Evolutionary conservation across 2,113 vertebrate genomes (phyloP).

Genomic region (Phoenicopterus ruber): DNA sequence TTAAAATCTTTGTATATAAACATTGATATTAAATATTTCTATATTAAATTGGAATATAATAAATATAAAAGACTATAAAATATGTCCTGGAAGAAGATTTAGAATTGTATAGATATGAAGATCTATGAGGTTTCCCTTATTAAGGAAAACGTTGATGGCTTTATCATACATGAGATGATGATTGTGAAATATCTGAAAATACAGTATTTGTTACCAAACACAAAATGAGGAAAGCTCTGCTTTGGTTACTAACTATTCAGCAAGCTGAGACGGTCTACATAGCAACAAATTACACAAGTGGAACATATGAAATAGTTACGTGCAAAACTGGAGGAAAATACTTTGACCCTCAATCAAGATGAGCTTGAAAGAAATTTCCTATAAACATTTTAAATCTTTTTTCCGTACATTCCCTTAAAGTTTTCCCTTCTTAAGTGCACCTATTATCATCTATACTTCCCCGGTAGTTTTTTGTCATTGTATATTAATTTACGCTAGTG

Average conservation of each 20-base stretch:
- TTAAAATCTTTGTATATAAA: not conserved
- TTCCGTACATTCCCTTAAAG: not conserved
- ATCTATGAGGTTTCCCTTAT: not conserved
- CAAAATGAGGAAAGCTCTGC: not conserved
- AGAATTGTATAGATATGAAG: not conserved
- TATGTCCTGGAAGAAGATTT: not conserved
- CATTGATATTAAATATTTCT: not conserved
- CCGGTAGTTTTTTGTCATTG: not conserved
- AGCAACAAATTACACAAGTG: not conserved
- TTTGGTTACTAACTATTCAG: not conserved
- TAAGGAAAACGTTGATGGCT: not conserved
- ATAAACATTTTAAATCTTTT: not conserved
- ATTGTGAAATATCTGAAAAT: not conserved
- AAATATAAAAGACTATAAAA: not conserved
- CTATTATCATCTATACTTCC: not conserved
- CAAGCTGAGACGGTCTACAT: not conserved
- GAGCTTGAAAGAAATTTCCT: not conserved
- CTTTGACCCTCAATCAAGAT: not conserved
- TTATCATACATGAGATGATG: not conserved
- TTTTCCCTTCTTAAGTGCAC: not conserved
- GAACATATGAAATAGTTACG: not conserved
- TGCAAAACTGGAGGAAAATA: not conserved
- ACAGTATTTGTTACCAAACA: not conserved
- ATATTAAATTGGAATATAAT: not conserved
- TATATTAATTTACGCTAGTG: not conserved